Evolutionary conservation across 2,797 vertebrate genomes (phyloP).

Genomic region (Echiichthys vipera): DNA sequence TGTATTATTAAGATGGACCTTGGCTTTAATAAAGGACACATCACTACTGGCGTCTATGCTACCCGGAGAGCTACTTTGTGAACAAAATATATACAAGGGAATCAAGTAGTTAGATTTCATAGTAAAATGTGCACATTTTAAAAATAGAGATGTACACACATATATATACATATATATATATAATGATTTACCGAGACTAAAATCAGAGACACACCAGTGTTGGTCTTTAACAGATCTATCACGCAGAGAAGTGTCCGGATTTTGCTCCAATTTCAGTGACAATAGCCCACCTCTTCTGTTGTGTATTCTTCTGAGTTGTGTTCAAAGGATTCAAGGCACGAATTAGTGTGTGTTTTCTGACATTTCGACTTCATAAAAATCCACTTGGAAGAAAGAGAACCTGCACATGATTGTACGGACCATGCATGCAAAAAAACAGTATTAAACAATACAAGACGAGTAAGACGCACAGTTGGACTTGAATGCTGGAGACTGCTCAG

Average conservation of each 20-base stretch:
- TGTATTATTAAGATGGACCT: neutral
- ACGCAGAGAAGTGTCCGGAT: neutral
- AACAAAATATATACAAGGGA: neutral
- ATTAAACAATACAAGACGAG: slow-evolving; percentile 44
- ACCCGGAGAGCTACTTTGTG: slow-evolving; percentile 19
- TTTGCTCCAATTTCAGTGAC: neutral
- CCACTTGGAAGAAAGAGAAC: slow-evolving; percentile 31
- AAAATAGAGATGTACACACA: neutral
- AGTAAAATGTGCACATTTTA: neutral
- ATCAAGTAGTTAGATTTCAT: neutral
- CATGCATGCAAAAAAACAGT: slow-evolving; percentile 12
- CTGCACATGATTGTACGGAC: slow-evolving; percentile 1
- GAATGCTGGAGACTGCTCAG: neutral
- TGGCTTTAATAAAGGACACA: slow-evolving; percentile 3
- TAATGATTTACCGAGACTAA: neutral
- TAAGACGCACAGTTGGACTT: neutral
- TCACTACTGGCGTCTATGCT: neutral
- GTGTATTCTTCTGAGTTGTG: neutral
- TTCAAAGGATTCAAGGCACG: neutral
- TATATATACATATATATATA: too few species aligned
- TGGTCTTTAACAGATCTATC: neutral
- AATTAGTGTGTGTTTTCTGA: slow-evolving; percentile 2
- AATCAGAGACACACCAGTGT: slow-evolving; percentile 22
- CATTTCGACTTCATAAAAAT: slow-evolving; percentile 10
- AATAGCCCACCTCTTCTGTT: neutral